Evolutionary conservation across 2,113 vertebrate genomes (phyloP), one percentile per base, ranked within the genome.

Genomic region (Alces alces): DNA sequence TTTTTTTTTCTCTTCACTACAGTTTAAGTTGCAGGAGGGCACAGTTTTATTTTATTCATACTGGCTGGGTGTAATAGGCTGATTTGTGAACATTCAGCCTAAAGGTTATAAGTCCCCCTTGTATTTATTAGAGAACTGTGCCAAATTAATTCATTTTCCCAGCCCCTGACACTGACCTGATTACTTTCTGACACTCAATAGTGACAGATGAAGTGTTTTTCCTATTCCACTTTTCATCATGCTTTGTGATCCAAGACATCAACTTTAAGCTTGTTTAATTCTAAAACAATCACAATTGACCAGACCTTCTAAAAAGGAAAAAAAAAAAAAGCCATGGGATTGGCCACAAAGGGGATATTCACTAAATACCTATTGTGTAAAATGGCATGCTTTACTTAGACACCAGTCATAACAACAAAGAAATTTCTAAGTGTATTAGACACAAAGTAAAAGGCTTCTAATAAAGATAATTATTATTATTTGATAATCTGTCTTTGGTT

Each of bases 401-500:
- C 7, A 86, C 6, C 4, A 90, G 12, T 7, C 23, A 27, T 90
- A 57, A 94, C 3, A 50, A 33, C 23, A 66, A 91, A 86, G 28
- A 78, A 79, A 85, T 79, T 27, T 21, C 50, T 91, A 50, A 47
- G 61, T 70, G 33, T 76, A 45, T 57, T 84, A 79, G 15, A 80
- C 7, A 88, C 14, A 91, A 61, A 64, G 3, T 83, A 70, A 84
- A 73, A 60, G 25, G 66, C 14, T 93, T 54, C 47, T 61, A 91
- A 86, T 88, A 89, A 91, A 87, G 21, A 70, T 66, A 57, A 84
- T 60, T 88, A 45, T 47, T 97, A 90, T 92, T 95, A 58, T 88
- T 96, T 25, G 86, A 60, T 96, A 89, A 92, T 93, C 60, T 92
- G 16, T 86, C 43, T 91, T 82, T 94, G 21, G 60, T 90, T 97